A percentile compares a stretch with the other conserved stretches of the same genome.
phyloP scores from a whole-genome alignment of 2,797 vertebrate species.

The Notolabrus celidotus region DNA sequence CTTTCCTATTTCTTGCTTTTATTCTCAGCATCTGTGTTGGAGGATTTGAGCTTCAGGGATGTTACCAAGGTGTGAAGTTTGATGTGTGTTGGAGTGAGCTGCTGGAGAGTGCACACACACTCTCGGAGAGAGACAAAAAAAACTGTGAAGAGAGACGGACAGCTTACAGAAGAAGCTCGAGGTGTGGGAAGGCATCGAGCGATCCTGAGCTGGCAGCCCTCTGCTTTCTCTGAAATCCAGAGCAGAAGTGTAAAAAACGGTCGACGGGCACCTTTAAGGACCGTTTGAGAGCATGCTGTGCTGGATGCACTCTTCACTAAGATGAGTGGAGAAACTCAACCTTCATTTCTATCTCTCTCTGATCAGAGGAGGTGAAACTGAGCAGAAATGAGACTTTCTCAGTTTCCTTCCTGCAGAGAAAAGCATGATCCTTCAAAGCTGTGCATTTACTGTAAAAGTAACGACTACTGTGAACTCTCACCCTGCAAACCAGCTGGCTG shows the following conservation, averaged over 20 bases:
- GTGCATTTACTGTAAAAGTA: no score
- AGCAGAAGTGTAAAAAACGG: constrained; percentile 10
- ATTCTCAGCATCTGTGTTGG: constrained; percentile 34
- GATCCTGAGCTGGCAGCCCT: constrained; percentile 35
- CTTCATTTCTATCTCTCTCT: no score
- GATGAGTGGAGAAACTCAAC: no score
- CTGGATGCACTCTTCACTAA: no score
- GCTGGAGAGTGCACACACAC: constrained; percentile 7
- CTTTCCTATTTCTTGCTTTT: constrained; percentile 28
- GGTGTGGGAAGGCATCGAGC: constrained; percentile 68
- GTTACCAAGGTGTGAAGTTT: constrained; percentile 43
- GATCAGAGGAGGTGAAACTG: no score
- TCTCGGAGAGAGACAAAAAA: not conserved
- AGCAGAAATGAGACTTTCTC: no score
- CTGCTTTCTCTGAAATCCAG: constrained; percentile 46
- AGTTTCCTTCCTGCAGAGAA: no score
- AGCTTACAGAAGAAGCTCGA: constrained; percentile 27
- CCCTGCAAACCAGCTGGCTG: no score
- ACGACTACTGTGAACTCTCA: no score
- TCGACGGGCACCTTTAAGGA: constrained; percentile 15
- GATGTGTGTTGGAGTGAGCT: constrained; percentile 30
- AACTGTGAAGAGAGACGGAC: constrained; percentile 20
- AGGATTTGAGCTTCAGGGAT: constrained; percentile 25
- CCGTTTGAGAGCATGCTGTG: not conserved
- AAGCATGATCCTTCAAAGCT: no score